A percentile compares a stretch with the other conserved stretches of the same genome.
Conservation (phyloP, 2,888 invertebrate genomes). For the Acleris emargana region DNA sequence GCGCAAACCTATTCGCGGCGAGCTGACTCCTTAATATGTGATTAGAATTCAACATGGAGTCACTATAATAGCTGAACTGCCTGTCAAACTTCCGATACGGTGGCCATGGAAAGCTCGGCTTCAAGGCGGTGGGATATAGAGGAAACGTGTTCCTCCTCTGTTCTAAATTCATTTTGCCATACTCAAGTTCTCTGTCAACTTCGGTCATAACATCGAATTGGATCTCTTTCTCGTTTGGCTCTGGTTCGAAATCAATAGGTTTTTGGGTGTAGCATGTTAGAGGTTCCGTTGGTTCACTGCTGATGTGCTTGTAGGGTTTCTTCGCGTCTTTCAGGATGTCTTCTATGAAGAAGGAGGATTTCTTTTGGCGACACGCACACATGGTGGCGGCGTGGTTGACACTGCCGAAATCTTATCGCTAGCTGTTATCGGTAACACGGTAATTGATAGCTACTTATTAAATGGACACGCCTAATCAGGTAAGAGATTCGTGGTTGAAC, state of each 20-base stretch:
- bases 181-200: conserved; percentile 57
- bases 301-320: conserved; percentile 59
- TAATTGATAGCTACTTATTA: conserved; percentile 82
- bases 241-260: conserved; percentile 17
- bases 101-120: conserved; percentile 60
- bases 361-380: conserved; percentile 77
- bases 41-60: conserved; percentile 63
- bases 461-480: conserved; percentile 74
- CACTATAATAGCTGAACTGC: conserved; percentile 65
- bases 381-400: conserved; percentile 59
- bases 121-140: conserved; percentile 67
- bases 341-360: conserved; percentile 73
- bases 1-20: conserved; percentile 62
- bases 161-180: conserved; percentile 54
- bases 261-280: conserved; percentile 47
- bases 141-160: conserved; percentile 70
- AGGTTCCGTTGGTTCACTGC: conserved; percentile 58
- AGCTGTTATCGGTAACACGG: conserved; percentile 61
- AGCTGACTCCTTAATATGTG: conserved; percentile 67
- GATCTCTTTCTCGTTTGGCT: conserved; percentile 41
- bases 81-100: conserved; percentile 49
- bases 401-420: conserved; percentile 74
- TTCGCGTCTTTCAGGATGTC: conserved; percentile 69
- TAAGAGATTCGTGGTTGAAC: conserved; percentile 51
- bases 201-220: conserved; percentile 54